Evolutionary conservation across 1,140 invertebrate genomes (phyloP), one percentile per base, ranked within the genome.

Genomic region (Lanistes nyassanus): DNA sequence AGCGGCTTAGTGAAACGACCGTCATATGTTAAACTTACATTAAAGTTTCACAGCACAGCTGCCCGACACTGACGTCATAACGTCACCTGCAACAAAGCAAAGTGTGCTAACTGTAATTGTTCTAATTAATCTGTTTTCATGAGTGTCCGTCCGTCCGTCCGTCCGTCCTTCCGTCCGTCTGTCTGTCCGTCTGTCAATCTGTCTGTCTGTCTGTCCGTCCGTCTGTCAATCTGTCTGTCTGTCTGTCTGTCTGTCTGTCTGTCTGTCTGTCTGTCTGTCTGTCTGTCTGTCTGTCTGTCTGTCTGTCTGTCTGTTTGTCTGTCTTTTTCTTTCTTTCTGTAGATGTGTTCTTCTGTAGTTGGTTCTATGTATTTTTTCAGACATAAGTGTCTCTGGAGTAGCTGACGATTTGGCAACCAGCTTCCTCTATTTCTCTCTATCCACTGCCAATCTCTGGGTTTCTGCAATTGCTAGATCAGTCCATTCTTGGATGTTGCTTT

Each of bases 281-380:
- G 11, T 62, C 58, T 62, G 11, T 62, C 58, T 60, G 56, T 60
- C 23, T 60, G 56, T 60, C 23, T 60, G 56, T 60, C 23, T 60
- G 56, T 60, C 23, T 60, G 56, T 21, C 23, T 60, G n/a, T n/a
- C n/a, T n/a, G n/a, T n/a, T n/a, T n/a, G n/a, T n/a, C n/a, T n/a
- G n/a, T n/a, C n/a, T n/a, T 23, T 21, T 23, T 60, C 23, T 21
- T 23, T 60, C 23, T 60, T 23, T 60, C 23, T 60, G 56, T 60
- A 29, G 7, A 29, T 60, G 56, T 21, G 56, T 60, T 23, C 56
- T 23, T 60, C 23, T 29, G 56, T 60, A 29, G 23, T 23, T 60
- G 56, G 23, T 23, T 21, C 23, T 21, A 29, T 60, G 56, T 21
- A 29, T 21, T 23, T 21, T n/a, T 55, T 55, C 53, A 16, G 53